phyloP scores from a whole-genome alignment of 2,888 invertebrate species.

The Papilio elwesi region DNA sequence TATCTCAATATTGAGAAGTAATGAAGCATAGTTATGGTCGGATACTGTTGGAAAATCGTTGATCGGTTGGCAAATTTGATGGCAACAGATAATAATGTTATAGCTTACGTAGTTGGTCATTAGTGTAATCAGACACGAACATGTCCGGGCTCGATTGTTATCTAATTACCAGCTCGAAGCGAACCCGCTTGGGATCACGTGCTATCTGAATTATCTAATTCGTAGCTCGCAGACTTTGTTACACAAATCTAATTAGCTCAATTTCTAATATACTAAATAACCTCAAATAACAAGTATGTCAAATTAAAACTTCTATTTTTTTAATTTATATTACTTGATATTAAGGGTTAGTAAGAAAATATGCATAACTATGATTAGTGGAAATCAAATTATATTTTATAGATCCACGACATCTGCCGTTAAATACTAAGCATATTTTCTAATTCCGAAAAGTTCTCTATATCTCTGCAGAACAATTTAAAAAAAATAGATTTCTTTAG shows the following conservation, averaged over 20 bases:
- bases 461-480: neutral
- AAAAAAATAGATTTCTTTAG: neutral
- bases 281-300: too few relatives aligned
- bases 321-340: too few relatives aligned
- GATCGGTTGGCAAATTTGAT: conserved; percentile 50
- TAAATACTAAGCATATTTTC: too few relatives aligned
- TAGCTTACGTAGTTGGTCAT: conserved; percentile 55
- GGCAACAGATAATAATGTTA: conserved; percentile 49
- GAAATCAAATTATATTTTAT: too few relatives aligned
- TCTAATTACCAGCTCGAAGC: conserved; percentile 78
- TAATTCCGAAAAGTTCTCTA: too few relatives aligned
- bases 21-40: conserved; percentile 30
- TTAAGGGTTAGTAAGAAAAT: too few relatives aligned
- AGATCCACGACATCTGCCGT: too few relatives aligned
- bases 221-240: neutral
- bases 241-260: conserved; percentile 5
- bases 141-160: conserved; percentile 71
- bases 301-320: too few relatives aligned
- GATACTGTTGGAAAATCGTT: conserved; percentile 58
- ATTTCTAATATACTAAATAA: too few relatives aligned
- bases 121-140: conserved; percentile 73
- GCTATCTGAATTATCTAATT: conserved; percentile 20
- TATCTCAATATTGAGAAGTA: conserved; percentile 35
- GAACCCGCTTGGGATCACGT: conserved; percentile 67
- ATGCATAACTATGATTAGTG: too few relatives aligned